Conservation (phyloP, 2,888 invertebrate species). For the Phaonia tiefii region DNA sequence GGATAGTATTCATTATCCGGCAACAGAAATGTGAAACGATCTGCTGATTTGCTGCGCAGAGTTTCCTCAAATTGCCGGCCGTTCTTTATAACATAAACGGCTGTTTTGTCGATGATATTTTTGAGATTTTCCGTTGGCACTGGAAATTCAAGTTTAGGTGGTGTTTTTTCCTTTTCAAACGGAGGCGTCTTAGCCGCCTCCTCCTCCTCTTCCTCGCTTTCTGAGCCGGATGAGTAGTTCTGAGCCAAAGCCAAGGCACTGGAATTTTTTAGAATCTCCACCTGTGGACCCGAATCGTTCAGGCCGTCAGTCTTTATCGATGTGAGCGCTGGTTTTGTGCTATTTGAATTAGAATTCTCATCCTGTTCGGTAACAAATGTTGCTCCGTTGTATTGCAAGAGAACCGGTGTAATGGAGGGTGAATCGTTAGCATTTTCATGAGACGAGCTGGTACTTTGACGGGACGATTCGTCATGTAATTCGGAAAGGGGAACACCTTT, state of each 20-base stretch:
- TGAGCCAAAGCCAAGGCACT: slow-evolving; percentile 82
- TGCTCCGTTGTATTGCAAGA: slow-evolving; percentile 77
- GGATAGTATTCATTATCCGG: slow-evolving; percentile 88
- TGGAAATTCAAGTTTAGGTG: slow-evolving; percentile 78
- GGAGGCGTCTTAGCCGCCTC: not conserved
- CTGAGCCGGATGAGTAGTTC: slow-evolving; percentile 83
- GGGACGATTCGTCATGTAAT: slow-evolving; percentile 71
- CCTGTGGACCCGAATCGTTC: slow-evolving; percentile 69
- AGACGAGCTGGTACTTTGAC: slow-evolving; percentile 64
- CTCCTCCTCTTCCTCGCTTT: slow-evolving; percentile 74
- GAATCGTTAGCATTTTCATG: slow-evolving; percentile 71
- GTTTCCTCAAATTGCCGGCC: slow-evolving; percentile 96
- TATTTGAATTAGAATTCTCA: slow-evolving; percentile 63
- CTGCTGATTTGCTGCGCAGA: slow-evolving; percentile 90
- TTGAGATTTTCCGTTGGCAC: slow-evolving; percentile 91
- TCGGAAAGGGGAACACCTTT: slow-evolving; percentile 84
- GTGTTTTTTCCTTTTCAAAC: slow-evolving; percentile 60
- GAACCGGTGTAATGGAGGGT: slow-evolving; percentile 75
- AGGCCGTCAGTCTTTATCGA: slow-evolving; percentile 22
- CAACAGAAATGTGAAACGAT: slow-evolving; percentile 93
- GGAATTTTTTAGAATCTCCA: slow-evolving; percentile 77
- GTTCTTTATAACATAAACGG: slow-evolving; percentile 96
- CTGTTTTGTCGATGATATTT: slow-evolving; percentile 97
- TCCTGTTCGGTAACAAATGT: slow-evolving; percentile 71
- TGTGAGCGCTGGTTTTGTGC: slow-evolving; percentile 32